Conservation (phyloP, 2,113 vertebrate species). For the Gymnorhina tibicen region DNA sequence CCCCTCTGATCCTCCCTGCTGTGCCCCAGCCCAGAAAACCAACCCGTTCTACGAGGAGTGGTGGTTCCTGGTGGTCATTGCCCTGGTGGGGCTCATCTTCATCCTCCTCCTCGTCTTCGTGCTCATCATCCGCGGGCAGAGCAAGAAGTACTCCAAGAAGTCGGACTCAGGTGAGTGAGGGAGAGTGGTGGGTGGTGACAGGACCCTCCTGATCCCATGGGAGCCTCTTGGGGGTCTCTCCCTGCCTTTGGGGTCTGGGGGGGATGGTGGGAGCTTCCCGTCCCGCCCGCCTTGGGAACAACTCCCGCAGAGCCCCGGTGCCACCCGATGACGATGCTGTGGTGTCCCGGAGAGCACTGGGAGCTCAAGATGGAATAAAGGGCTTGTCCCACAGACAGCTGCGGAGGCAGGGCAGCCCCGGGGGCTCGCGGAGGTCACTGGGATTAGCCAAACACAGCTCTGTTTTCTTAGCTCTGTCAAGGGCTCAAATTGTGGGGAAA, state of each 20-base stretch:
- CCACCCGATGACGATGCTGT: neutral
- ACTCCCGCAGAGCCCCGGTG: neutral
- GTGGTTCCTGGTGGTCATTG: conserved; percentile 97
- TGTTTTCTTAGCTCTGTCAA: conserved; percentile 56
- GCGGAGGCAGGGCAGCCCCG: neutral
- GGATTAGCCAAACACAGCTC: conserved; percentile 36
- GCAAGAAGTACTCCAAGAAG: conserved; percentile 96
- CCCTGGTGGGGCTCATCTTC: conserved; percentile 93
- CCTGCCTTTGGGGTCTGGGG: neutral
- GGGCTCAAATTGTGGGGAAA: conserved; percentile 54
- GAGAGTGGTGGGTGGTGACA: neutral
- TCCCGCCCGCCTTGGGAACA: neutral
- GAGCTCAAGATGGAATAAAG: neutral
- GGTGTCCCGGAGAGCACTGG: accelerated
- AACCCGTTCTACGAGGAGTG: conserved; percentile 96
- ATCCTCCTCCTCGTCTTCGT: conserved; percentile 94
- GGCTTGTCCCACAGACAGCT: neutral
- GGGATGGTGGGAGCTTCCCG: neutral
- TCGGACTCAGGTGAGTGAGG: conserved; percentile 83
- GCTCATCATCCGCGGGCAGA: conserved; percentile 94
- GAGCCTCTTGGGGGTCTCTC: neutral
- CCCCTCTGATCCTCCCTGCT: neutral
- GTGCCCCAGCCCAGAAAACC: conserved; percentile 86
- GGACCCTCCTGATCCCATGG: neutral
- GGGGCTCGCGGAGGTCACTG: neutral